Evolutionary conservation across 2,113 vertebrate genomes (phyloP), one percentile per base, ranked within the genome.

Genomic region (Raphicerus campestris): DNA sequence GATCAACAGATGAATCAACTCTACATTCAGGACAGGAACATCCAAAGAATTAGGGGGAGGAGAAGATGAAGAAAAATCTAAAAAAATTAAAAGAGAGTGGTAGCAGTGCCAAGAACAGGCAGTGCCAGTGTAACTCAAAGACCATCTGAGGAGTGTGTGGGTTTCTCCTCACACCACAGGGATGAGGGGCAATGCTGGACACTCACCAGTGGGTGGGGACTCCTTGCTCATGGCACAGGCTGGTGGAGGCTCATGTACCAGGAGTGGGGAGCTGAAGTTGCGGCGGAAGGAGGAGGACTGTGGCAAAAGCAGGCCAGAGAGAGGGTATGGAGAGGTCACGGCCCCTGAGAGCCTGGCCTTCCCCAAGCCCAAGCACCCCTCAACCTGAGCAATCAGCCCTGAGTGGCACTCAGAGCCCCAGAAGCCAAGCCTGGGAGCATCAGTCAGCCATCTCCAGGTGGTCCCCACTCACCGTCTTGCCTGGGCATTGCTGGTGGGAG

Each of bases 201-300:
- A 63, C 98, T 98, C 95, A 98, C 98, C 98, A 86, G 98, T 98
- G 20, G 99, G 98, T 80, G 98, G 99, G 39, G 98, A 98, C 93
- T 99, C 99, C 98, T 99, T 99, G 96, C 58, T 98, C 19, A 30
- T 16, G 42, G 98, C 97, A 80, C 98, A 98, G 81, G 94, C 93
- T 75, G 99, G 98, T 81, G 99, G 99, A 20, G 97, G 97, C 39
- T 99, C 99, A 7, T 99, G 99, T 95, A 99, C 98, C 63, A 99
- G 98, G 96, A 99, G 98, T 0, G 99, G 99, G 7, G 99, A 99
- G 97, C 99, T 99, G 98, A 99, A 99, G 98, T 99, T 99, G 35
- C 99, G 98, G 89, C 99, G 99, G 98, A 99, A 99, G n/a, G 99
- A 99, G 42, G 99, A 98, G 13, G 99, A 98, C 99, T 99, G 97